Base-by-base conservation (phyloP, 2,888 invertebrate species). In the Bellardia pandia region DNA sequence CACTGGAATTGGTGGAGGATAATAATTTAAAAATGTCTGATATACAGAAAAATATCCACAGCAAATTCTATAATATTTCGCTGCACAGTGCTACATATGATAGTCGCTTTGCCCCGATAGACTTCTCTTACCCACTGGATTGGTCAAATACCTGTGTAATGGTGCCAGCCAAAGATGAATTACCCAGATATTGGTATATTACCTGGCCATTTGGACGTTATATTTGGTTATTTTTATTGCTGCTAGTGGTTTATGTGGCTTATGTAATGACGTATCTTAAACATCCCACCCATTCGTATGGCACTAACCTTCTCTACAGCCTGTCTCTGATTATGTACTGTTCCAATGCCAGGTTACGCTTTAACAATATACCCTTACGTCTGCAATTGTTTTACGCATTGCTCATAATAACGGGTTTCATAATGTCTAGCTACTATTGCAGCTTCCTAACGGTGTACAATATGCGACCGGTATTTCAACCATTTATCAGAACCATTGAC, bases 111-210 rank as follows among this genome's bases (percentile, higher is more conserved):
- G 80, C 72, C 7, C 75, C 81, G 9, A 56, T 89, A 8, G 74
- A 88, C 0, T 90, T 90, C 56, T 92, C 91, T 68, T 92, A 92
- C 86, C 93, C 93, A 0, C 6, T 93, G 48, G 91, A 91, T 72
- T 82, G 89, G 68, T 88, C 90, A 75, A 89, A 88, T 16, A 91
- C 90, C 78, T 93, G 93, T 53, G 90, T 93, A 0, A 92, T 93
- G 91, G 92, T 93, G 3, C 93, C 93, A 1, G 86, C 93, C 1
- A 90, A 91, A 0, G 91, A 92, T 56, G 92, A 92, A 88, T 77
- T 93, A 56, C 91, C 93, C 9, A 91, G 92, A 42, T 92, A 90
- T 90, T 89, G 90, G 89, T 93, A 93, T 69, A 86, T 93, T 16
- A 88, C 91, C 0, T 92, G 92, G 90, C 92, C 93, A 0, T 88